Evolutionary conservation across 2,888 invertebrate species (phyloP), one percentile per base, ranked within the genome.

Genomic region (Marronus borbonicus): DNA sequence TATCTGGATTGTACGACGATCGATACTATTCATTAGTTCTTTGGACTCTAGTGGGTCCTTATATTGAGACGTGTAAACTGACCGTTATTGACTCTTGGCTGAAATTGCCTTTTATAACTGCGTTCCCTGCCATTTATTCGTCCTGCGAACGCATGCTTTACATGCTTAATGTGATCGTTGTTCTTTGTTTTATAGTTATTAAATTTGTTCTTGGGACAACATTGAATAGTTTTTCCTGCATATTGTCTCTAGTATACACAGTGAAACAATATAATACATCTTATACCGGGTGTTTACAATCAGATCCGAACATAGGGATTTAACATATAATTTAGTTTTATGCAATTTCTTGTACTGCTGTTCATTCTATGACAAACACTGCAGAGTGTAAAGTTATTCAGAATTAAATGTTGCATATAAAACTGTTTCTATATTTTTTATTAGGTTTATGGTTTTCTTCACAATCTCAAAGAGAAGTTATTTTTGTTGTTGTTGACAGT

Each of bases 41-140:
- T 82, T 66, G 83, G 84, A 84, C 85, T 85, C 84, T 80, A 84
- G 85, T 84, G 84, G 84, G 84, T 80, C 83, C 85, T 86, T 85
- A 84, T 84, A 85, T 83, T 84, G 85, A 85, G 84, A 86, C 86
- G 86, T 86, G 86, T 86, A 86, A 86, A 86, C 85, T 86, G 85
- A 85, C 86, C 86, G 85, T 86, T 86, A 86, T 86, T 85, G 86
- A 86, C 86, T 86, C 85, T 85, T 83, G 84, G 82, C 85, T 83
- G 82, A 81, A 85, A 86, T 85, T 84, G 85, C 83, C 85, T 84
- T 85, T 85, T 85, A 85, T 85, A 85, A 84, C 84, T 80, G 81
- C 83, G 83, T 83, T 85, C 83, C 82, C 83, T 81, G 81, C 82
- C 82, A 83, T 83, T 84, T 83, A 81, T 81, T 83, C 81, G 69